Conservation (phyloP, 2,888 invertebrate genomes). For the Synergus itoensis region DNA sequence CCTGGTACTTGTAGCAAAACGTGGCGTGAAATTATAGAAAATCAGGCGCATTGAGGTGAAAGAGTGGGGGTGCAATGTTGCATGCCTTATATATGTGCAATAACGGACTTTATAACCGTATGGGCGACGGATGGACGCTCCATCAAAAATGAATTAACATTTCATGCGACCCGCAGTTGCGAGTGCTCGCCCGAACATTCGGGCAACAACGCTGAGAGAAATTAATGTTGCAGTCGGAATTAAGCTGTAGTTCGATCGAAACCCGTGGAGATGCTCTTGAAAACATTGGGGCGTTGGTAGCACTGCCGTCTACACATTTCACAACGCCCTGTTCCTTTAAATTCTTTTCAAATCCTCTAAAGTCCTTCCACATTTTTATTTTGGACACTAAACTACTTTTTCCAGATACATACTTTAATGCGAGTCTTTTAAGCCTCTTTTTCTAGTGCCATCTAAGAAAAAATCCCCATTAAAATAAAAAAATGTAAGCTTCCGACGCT, state of each 20-base stretch:
- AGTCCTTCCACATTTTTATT: not conserved
- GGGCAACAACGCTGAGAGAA: constrained; percentile 47
- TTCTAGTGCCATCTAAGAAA: too few relatives aligned
- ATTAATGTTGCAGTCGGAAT: constrained; percentile 56
- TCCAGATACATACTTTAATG: too few relatives aligned
- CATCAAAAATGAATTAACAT: constrained; percentile 44
- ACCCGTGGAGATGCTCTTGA: constrained; percentile 45
- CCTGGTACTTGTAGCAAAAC: not conserved
- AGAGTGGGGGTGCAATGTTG: constrained; percentile 41
- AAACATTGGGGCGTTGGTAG: constrained; percentile 49
- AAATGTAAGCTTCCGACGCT: too few relatives aligned
- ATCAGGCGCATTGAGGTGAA: not conserved
- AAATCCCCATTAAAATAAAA: too few relatives aligned
- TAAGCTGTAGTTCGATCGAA: constrained; percentile 54
- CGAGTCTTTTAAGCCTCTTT: too few relatives aligned
- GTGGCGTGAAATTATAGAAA: constrained; percentile 27
- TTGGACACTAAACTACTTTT: not conserved
- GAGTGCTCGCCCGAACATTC: constrained; percentile 40
- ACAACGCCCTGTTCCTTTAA: constrained; percentile 15
- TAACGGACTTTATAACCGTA: constrained; percentile 49
- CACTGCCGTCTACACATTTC: constrained; percentile 33
- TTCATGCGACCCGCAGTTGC: constrained; percentile 30
- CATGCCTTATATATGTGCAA: constrained; percentile 45
- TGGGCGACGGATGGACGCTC: constrained; percentile 51
- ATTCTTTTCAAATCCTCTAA: not conserved